Percentiles rank a stretch among this genome's conserved stretches.
These are phyloP conservation scores for Sphyrna mokarran DNA, from an alignment of 2,113 vertebrate genomes.

Conservation along the genomic window DNA sequence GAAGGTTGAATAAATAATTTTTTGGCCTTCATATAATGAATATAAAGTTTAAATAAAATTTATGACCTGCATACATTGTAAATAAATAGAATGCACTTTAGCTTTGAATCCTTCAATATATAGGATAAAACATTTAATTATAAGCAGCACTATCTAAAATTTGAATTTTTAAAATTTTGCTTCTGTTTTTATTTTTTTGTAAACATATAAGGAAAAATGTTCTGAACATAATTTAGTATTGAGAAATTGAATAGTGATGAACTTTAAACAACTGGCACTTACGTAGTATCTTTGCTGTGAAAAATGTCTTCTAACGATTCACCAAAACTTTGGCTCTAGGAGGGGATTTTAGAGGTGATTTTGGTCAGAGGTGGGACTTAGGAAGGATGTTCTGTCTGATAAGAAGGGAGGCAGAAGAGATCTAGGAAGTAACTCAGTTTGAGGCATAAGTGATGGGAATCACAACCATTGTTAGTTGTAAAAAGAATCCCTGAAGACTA, in stretches of 20 bases:
- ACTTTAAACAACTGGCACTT: background rate
- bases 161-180: background rate
- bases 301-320: background rate
- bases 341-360: background rate
- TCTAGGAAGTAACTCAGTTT: background rate
- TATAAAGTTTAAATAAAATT: background rate
- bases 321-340: background rate
- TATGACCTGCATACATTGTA: background rate
- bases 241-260: background rate
- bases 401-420: background rate
- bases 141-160: background rate
- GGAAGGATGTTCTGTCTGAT: background rate
- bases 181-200: background rate
- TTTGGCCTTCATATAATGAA: background rate
- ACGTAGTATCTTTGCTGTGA: background rate
- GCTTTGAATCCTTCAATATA: background rate
- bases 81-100: background rate
- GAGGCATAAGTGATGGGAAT: too few species aligned
- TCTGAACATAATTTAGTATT: background rate
- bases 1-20: constrained; percentile 66
- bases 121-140: background rate
- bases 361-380: background rate
- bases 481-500: background rate
- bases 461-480: background rate
- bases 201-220: background rate